phyloP scores from a whole-genome alignment of 2,888 invertebrate species.

The Saturnia japonica region DNA sequence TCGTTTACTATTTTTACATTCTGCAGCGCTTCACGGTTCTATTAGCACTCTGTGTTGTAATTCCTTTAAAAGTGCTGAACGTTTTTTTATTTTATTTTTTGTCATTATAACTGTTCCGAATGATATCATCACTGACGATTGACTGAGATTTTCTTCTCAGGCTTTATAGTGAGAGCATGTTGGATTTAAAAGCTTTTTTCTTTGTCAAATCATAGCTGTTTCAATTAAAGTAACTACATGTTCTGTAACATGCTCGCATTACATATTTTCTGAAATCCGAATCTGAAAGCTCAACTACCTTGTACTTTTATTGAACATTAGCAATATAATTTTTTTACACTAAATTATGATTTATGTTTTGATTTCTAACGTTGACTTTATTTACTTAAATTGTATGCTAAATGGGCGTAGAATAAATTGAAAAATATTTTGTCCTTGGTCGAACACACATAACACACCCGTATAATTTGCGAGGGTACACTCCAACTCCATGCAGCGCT shows the following conservation, averaged over 20 bases:
- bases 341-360: too few species aligned
- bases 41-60: constrained; percentile 37
- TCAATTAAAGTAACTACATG: not conserved
- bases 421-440: too few species aligned
- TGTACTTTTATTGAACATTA: too few species aligned
- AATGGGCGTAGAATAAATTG: too few species aligned
- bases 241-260: not conserved
- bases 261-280: too few species aligned
- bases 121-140: constrained; percentile 56
- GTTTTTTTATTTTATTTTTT: constrained; percentile 41
- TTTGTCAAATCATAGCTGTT: not conserved
- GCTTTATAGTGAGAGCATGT: not conserved
- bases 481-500: not conserved
- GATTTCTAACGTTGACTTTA: too few species aligned
- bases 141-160: constrained; percentile 13
- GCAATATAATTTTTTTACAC: too few species aligned
- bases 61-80: constrained; percentile 21
- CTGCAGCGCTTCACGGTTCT: constrained; percentile 42
- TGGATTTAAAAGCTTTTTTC: not conserved
- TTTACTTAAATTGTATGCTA: too few species aligned
- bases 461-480: not conserved
- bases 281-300: too few species aligned
- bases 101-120: constrained; percentile 41
- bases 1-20: constrained; percentile 15
- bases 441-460: not conserved